phyloP scores from a whole-genome alignment of 2,113 vertebrate species.

The Tyrannus savana region DNA sequence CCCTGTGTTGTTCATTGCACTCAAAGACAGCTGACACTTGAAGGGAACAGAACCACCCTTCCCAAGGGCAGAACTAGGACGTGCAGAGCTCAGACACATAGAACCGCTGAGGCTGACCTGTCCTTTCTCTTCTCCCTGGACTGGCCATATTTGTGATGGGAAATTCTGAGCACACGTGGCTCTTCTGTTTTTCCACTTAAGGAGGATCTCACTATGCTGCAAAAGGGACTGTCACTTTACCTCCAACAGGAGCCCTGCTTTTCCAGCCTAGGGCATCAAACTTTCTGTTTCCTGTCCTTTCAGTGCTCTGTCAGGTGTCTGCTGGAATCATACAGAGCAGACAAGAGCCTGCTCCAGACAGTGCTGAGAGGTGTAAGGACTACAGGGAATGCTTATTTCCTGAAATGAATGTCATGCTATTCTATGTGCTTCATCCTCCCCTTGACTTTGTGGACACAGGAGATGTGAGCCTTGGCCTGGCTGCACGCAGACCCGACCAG shows the following conservation, averaged over 20 bases:
- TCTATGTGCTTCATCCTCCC: not conserved
- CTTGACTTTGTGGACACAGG: not conserved
- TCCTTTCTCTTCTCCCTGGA: not conserved
- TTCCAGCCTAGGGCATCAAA: not conserved
- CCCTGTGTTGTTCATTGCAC: not conserved
- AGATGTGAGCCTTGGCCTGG: not conserved
- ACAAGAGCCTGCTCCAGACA: not conserved
- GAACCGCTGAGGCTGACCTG: not conserved
- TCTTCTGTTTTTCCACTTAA: not conserved
- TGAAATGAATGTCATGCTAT: accelerated
- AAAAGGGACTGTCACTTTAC: not conserved
- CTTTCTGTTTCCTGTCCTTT: not conserved
- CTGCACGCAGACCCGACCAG: not conserved
- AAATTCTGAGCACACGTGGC: not conserved
- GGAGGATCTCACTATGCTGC: not conserved
- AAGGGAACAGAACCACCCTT: not conserved
- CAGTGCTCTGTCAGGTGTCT: not conserved
- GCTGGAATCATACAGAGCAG: not conserved
- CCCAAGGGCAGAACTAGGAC: accelerated
- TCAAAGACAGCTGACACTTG: accelerated
- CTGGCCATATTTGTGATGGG: not conserved
- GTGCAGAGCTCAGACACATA: accelerated
- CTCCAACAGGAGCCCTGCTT: not conserved
- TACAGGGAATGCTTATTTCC: not conserved
- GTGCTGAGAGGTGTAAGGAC: not conserved